A percentile compares a stretch with the other conserved stretches of the same genome.
phyloP scores from a whole-genome alignment of 2,797 vertebrate genomes.

The Artibeus jamaicensis region DNA sequence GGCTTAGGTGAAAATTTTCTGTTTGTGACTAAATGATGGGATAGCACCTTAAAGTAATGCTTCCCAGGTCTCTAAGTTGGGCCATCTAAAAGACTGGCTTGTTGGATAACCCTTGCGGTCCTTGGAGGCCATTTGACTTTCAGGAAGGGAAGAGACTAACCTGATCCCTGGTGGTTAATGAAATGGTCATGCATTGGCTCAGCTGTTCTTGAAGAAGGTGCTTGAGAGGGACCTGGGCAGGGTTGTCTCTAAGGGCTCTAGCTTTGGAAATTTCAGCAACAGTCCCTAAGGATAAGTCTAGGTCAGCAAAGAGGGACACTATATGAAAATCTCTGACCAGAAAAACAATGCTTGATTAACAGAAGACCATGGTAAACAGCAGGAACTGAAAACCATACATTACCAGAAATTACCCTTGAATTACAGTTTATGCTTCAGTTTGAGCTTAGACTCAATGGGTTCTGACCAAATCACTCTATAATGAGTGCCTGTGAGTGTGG shows the following conservation, averaged over 20 bases:
- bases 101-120: not conserved
- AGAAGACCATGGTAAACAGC: not conserved
- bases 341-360: not conserved
- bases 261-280: not conserved
- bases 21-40: not conserved
- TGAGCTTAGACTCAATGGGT: not conserved
- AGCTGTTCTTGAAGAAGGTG: not conserved
- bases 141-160: not conserved
- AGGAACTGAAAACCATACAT: not conserved
- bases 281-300: not conserved
- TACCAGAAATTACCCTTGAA: not conserved
- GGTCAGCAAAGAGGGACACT: not conserved
- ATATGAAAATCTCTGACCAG: not conserved
- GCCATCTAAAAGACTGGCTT: not conserved
- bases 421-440: not conserved
- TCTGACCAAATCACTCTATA: not conserved
- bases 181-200: not conserved
- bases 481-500: not conserved
- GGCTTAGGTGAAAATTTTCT: not conserved
- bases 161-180: not conserved
- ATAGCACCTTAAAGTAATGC: not conserved
- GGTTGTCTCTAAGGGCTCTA: not conserved
- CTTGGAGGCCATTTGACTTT: not conserved
- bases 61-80: not conserved
- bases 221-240: not conserved